Evolutionary conservation across 2,113 vertebrate species (phyloP).

Genomic region (Oreochromis tanganicae): DNA sequence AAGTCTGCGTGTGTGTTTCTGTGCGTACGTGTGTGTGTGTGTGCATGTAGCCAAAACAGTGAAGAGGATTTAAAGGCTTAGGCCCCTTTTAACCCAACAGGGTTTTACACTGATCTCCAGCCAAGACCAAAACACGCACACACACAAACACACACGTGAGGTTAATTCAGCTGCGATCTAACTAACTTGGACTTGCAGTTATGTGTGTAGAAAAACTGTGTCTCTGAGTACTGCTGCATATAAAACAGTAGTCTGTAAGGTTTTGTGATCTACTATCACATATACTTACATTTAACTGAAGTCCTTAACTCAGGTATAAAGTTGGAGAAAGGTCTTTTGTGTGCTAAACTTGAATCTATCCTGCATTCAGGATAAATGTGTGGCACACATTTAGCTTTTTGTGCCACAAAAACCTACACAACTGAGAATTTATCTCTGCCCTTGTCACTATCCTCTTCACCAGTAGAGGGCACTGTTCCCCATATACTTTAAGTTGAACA

Average conservation of each 20-base stretch:
- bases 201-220: not conserved
- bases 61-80: conserved; percentile 18
- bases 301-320: not conserved
- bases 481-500: not conserved
- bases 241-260: not conserved
- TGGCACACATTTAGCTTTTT: not conserved
- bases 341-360: not conserved
- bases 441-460: not conserved
- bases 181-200: not conserved
- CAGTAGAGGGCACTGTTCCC: conserved; percentile 40
- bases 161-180: not conserved
- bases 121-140: not conserved
- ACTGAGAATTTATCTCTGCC: not conserved
- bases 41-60: not conserved
- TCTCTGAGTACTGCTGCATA: not conserved
- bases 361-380: not conserved
- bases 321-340: not conserved
- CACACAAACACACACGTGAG: not conserved
- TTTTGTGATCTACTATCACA: not conserved
- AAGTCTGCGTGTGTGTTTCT: not conserved
- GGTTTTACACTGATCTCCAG: not conserved
- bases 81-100: not conserved
- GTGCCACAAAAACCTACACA: not conserved
- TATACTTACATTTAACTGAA: not conserved
- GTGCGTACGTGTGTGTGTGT: accelerated